Evolutionary conservation across 2,888 invertebrate genomes (phyloP), one percentile per base, ranked within the genome.

Genomic region (Polyommatus iphigenia): DNA sequence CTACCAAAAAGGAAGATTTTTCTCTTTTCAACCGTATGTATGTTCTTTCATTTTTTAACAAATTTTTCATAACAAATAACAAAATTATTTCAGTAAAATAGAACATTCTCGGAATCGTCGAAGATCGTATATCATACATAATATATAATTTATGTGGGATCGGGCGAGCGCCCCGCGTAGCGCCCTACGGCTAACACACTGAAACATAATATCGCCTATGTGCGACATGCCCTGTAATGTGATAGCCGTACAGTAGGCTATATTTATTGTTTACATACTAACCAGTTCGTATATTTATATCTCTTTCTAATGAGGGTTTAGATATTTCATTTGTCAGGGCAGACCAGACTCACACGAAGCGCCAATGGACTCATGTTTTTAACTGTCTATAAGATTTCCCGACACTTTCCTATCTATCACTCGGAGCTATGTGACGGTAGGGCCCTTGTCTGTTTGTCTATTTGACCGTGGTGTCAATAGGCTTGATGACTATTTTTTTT

Each of bases 181-280:
- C 67, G 67, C 6, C 29, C 67, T 29, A 15, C 62, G 62, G 62
- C 62, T 24, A 24, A 67, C 24, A 67, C 67, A 32, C 67, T 5
- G 67, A 32, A 67, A 67, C 67, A 29, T 67, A 67, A 67, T 67
- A 67, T 32, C 15, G 67, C 29, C 67, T 67, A 67, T 67, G 67
- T 67, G 67, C 67, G 67, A 67, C 29, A 67, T 67, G 67, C 67
- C 18, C 29, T 67, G 67, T 29, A 67, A 67, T 67, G 67, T 67
- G 67, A 67, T 67, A 67, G 20, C 29, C 62, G 62, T 62, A 62
- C 29, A 29, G 67, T 29, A 67, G 67, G 67, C 29, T 67, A 67
- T 5, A 67, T 67, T 67, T 67, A 67, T 67, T 32, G 67, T 67
- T 62, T 67, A 32, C 67, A 24, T 29, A 62, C 13, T 67, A 15